Evolutionary conservation across 2,888 invertebrate species (phyloP), one percentile per base, ranked within the genome.

Genomic region (Leptogaster cylindrica): DNA sequence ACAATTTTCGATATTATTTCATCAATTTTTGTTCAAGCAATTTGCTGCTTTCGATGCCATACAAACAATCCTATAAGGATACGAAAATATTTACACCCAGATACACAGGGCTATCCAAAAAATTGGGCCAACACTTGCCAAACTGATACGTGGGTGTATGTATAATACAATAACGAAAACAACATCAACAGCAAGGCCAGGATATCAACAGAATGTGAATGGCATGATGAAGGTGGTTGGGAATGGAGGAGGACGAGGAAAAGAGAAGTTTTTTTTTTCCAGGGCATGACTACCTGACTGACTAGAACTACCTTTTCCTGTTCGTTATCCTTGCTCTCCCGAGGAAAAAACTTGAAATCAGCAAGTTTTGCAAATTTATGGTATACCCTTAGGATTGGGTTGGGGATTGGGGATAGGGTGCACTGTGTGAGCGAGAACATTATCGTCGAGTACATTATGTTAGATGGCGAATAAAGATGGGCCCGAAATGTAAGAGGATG

Each of bases 311-410:
- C 25, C 23, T 23, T 39, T 39, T 14, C 55, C 55, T 23, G 23
- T 50, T 39, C 39, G 36, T 23, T 36, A 55, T 55, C 20, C 36
- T 4, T 12, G 7, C 8, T 28, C n/a, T 33, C 2, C 23, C 6
- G 61, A 41, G 31, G 28, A 16, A 61, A 61, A 16, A 27, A 41
- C 41, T 41, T 27, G 16, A 61, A 61, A 61, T 61, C 61, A 61
- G 61, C 61, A 61, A 61, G 61, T 61, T 61, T 41, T 61, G 28
- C 61, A 61, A 61, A 61, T 61, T 61, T 61, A 61, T 61, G 41
- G 27, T 44, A 27, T 61, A 36, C 44, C 61, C 61, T 25, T n/a
- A 39, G 36, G 39, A n/a, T n/a, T n/a, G n/a, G n/a, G n/a, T n/a
- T n/a, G n/a, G n/a, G n/a, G n/a, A n/a, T n/a, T n/a, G n/a, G n/a